Evolutionary conservation across 2,113 vertebrate genomes (phyloP), one percentile per base, ranked within the genome.

Genomic region (Arenaria interpres): DNA sequence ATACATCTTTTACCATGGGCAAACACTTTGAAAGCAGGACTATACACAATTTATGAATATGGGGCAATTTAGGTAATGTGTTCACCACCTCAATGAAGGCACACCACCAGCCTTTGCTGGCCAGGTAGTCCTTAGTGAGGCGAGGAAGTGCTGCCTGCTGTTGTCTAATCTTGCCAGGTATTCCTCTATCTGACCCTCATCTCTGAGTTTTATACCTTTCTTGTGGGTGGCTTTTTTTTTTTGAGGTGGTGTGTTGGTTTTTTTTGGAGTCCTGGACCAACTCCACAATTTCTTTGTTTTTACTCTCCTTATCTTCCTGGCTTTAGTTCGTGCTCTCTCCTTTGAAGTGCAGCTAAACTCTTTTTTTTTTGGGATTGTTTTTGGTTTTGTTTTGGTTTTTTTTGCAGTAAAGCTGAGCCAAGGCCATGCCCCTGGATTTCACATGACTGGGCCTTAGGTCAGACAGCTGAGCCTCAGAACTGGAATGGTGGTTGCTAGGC

Each of bases 51-150:
- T 69, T 51, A 60, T 35, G 20, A 35, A 35, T 59, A 35, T 14
- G 17, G 45, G 37, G 18, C 8, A 21, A 51, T 50, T 14, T 35
- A 16, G 35, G 16, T 14, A 43, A 60, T 23, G 53, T 50, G 32
- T 37, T 53, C 46, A 22, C 25, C 27, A 53, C 33, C 9, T 22
- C 33, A 33, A 1, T 32, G 46, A 78, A 62, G 85, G 54, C 54
- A 51, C 3, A 0, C 0, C 5, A 27, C 37, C 0, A 6, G 33
- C 51, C 10, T 62, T 33, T 62, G 74, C 37, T 69, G 74, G 37
- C 56, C 46, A 46, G 22, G 22, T 18, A 18, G 54, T 37, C 46
- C 37, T 27, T 33, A 27, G 45, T 4, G 17, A 78, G 56, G 18
- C 22, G n/a, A 79, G 33, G 21, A 88, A 37, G 37, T 53, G 22